Base-by-base conservation (phyloP, 2,113 vertebrate species). In the Semicossyphus pulcher region DNA sequence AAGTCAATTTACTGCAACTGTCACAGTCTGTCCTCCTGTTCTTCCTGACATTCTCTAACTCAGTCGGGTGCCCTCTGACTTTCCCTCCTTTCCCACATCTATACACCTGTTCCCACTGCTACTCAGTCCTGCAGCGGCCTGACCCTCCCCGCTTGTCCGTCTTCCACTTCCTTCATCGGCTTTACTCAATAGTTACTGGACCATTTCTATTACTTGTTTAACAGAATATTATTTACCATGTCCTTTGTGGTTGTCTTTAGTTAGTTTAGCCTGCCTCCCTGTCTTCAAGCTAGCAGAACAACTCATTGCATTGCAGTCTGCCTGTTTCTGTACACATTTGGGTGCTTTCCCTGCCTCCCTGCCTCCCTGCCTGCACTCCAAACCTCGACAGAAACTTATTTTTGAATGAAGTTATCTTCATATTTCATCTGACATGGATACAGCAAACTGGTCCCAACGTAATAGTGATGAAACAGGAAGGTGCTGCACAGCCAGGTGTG, bases 391-490 rank as follows among this genome's bases (percentile, higher is more conserved):
- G 20, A 66, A 25, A 51, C 12, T 45, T 21, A 21, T 20, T 44
- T 80, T 44, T 49, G 12, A 71, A 6, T 57, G 7, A 63, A 7
- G 70, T 62, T 36, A 14, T 61, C 48, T 60, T 49, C 25, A 37
- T 4, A 20, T 62, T 21, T 51, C 18, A 51, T 71, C 53, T 20
- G 9, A 39, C 54, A 44, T 36, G 49, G 9, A 34, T 41, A 39
- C 37, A 39, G 37, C 37, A 26, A n/a, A 25, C 41, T 54, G 26
- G 36, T 52, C 26, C 15, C 20, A 28, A 21, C 2, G 16, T 52
- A 44, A 52, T 7, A 32, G 45, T 62, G 64, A 72, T 72, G 63
- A 66, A 61, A 65, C 25, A 42, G 29, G 12, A 34, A 31, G 31
- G 3, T 4, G 14, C 45, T 49, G 49, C 32, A 45, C 36, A 58